Evolutionary conservation across 53 echinoderm and acorn worm species (phyloP).

Genomic region (Echinarachnius parma): DNA sequence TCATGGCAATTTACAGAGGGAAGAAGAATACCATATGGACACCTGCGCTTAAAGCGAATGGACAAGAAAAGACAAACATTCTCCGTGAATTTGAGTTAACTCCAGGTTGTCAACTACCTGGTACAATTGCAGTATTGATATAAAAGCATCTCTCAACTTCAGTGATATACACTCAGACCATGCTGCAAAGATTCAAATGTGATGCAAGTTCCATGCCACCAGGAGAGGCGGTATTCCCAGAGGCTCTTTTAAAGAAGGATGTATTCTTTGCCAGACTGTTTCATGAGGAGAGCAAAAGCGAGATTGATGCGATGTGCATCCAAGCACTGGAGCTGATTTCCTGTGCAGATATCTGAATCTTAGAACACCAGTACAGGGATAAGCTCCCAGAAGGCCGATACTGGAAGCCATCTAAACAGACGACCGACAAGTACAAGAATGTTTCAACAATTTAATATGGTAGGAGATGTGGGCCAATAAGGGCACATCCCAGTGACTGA

Average conservation of each 20-base stretch:
- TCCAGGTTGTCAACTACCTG: too few relatives aligned
- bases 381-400: slow-evolving; percentile 63
- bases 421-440: slow-evolving; percentile 1
- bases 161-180: not conserved
- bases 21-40: too few relatives aligned
- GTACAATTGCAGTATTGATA: too few relatives aligned
- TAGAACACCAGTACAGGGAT: slow-evolving; percentile 51
- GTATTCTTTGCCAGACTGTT: not conserved
- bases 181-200: not conserved
- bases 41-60: too few relatives aligned
- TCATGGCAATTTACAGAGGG: too few relatives aligned
- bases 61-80: too few relatives aligned
- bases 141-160: too few relatives aligned
- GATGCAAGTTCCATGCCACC: not conserved
- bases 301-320: slow-evolving; percentile 16
- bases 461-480: slow-evolving; percentile 61
- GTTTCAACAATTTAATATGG: slow-evolving; percentile 49
- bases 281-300: slow-evolving; percentile 5
- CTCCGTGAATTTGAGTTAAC: too few relatives aligned
- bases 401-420: slow-evolving; percentile 36
- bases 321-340: slow-evolving; percentile 24
- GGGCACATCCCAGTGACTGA: slow-evolving; percentile 43
- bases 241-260: not conserved
- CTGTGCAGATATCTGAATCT: slow-evolving; percentile 32
- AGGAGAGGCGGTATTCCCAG: slow-evolving; percentile 10